Evolutionary conservation across 2,113 vertebrate genomes (phyloP).

Genomic region (Atrichornis clamosus): DNA sequence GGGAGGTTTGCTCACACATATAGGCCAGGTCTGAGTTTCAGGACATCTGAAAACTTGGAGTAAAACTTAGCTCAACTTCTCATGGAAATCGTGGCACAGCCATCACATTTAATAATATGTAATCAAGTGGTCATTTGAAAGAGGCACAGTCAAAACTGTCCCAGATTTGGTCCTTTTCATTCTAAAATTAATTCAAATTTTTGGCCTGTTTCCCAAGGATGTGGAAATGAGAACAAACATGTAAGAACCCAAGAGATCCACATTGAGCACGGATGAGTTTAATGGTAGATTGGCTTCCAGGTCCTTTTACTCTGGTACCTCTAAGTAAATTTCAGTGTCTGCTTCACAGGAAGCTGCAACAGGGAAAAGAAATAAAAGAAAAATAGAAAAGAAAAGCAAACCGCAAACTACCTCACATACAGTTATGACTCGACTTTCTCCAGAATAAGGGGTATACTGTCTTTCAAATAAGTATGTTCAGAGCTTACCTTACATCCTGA

Average conservation of each 20-base stretch:
- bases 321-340: not conserved
- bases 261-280: not conserved
- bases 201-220: not conserved
- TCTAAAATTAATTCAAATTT: not conserved
- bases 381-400: not conserved
- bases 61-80: not conserved
- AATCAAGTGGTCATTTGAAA: not conserved
- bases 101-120: not conserved
- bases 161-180: not conserved
- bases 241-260: not conserved
- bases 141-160: not conserved
- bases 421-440: not conserved
- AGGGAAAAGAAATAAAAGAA: not conserved
- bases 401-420: not conserved
- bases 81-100: not conserved
- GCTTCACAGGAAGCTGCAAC: not conserved
- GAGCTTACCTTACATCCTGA: not conserved
- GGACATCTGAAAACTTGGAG: not conserved
- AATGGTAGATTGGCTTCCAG: not conserved
- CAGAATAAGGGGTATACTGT: not conserved
- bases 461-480: not conserved
- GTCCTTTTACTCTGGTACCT: not conserved
- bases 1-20: not conserved
- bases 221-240: not conserved
- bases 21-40: not conserved